Conservation (phyloP, 2,113 vertebrate species). For the Cynopterus brachyotis region DNA sequence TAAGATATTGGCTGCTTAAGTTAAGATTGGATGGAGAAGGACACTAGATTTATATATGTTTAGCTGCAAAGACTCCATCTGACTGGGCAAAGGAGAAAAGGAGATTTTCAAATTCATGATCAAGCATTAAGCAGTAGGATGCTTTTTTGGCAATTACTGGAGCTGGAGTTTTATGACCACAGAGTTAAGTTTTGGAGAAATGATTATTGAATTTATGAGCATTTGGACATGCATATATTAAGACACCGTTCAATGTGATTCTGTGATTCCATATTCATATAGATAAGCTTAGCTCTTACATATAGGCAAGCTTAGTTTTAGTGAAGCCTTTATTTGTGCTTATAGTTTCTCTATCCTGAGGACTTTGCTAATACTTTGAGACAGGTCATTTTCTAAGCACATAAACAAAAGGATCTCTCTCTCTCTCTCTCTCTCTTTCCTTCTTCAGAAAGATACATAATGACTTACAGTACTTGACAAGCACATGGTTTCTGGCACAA, state of each 20-base stretch:
- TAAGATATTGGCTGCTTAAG: not conserved
- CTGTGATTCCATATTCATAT: not conserved
- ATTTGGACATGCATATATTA: not conserved
- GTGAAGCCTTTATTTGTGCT: not conserved
- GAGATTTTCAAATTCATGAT: not conserved
- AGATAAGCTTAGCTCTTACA: not conserved
- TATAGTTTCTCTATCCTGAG: not conserved
- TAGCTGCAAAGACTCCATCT: not conserved
- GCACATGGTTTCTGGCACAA: conserved; percentile 32
- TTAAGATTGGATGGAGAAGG: not conserved
- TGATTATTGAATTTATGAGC: not conserved
- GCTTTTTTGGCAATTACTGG: not conserved
- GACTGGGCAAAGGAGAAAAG: not conserved
- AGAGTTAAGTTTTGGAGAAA: not conserved
- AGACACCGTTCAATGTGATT: not conserved
- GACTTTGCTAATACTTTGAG: not conserved
- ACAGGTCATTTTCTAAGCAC: not conserved
- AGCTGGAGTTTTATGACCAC: not conserved
- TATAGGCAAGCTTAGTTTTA: not conserved
- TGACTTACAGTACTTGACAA: conserved; percentile 37
- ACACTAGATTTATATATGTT: not conserved
- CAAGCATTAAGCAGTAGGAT: not conserved
- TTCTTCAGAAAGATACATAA: not conserved
- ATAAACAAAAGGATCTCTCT: not conserved
- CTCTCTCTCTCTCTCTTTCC: not conserved